phyloP scores from a whole-genome alignment of 64 coral and sea anemone genomes.

The Cladopsammia gracilis region DNA sequence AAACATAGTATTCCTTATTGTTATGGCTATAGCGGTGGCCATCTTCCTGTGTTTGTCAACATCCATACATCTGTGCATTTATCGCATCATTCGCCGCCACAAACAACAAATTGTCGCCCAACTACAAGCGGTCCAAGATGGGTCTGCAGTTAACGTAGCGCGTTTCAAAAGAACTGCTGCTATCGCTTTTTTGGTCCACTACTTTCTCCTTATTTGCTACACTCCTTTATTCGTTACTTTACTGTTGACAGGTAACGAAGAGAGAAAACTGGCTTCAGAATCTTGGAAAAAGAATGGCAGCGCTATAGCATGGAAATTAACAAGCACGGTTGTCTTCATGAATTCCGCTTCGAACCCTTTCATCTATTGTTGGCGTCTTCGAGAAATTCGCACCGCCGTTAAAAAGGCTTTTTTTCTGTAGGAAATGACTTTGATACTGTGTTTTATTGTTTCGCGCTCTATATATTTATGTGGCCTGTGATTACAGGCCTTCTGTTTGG shows the following conservation, averaged over 20 bases:
- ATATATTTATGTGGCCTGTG: too few species aligned
- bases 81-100: neutral
- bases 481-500: too few species aligned
- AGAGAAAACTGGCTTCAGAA: neutral
- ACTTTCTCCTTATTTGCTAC: slow-evolving; percentile 6
- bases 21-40: neutral
- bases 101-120: neutral
- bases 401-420: neutral
- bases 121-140: neutral
- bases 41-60: neutral
- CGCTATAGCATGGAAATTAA: neutral
- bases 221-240: neutral
- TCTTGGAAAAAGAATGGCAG: neutral
- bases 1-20: neutral
- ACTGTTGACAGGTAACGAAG: neutral
- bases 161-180: slow-evolving; percentile 1
- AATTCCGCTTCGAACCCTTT: slow-evolving; percentile 4
- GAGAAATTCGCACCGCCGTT: neutral
- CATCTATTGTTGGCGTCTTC: slow-evolving; percentile 5
- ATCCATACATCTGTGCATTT: neutral
- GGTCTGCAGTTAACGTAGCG: neutral
- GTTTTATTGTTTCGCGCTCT: too few species aligned
- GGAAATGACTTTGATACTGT: neutral
- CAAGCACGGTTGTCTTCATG: neutral
- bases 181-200: neutral